Evolutionary conservation across 2,113 vertebrate genomes (phyloP).

Genomic region (Lipophrys pholis): DNA sequence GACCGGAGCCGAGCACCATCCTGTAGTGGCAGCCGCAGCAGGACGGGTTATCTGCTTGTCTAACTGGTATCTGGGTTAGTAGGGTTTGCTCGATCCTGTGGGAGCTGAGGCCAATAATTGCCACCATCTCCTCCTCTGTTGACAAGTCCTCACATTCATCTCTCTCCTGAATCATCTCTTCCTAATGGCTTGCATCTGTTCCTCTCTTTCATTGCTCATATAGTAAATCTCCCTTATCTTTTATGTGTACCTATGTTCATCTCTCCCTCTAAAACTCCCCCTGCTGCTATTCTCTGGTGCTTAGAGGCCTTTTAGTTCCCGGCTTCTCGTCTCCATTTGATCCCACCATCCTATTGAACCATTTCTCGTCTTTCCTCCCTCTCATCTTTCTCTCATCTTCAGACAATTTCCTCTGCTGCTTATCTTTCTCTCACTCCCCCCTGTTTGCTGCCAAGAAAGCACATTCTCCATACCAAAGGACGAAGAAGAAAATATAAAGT

Average conservation of each 20-base stretch:
- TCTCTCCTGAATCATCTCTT: neutral
- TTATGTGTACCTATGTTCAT: slow-evolving; percentile 22
- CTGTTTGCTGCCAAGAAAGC: slow-evolving; percentile 3
- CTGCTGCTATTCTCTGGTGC: slow-evolving; percentile 16
- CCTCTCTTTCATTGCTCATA: neutral
- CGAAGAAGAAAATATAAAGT: neutral
- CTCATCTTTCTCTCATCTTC: slow-evolving; percentile 70
- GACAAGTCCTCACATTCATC: slow-evolving; percentile 18
- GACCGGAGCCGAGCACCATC: slow-evolving; percentile 53
- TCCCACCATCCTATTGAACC: slow-evolving; percentile 70
- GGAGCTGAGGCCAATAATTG: slow-evolving; percentile 18
- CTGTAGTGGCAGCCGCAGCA: slow-evolving; percentile 37
- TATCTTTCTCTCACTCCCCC: neutral
- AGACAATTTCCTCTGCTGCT: slow-evolving; percentile 38
- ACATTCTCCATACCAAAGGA: slow-evolving; percentile 33
- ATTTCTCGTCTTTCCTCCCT: slow-evolving; percentile 62
- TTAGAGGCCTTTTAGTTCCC: slow-evolving; percentile 45
- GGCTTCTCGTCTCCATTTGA: slow-evolving; percentile 62
- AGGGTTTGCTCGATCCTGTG: slow-evolving; percentile 48
- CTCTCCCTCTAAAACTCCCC: slow-evolving; percentile 28
- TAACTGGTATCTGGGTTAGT: slow-evolving; percentile 72
- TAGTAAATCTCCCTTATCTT: slow-evolving; percentile 6
- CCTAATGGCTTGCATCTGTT: slow-evolving; percentile 7
- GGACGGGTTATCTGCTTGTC: slow-evolving; percentile 45
- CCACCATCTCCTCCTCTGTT: neutral